Conservation (phyloP, 2,797 vertebrate genomes). For the Heterohyrax brucei region DNA sequence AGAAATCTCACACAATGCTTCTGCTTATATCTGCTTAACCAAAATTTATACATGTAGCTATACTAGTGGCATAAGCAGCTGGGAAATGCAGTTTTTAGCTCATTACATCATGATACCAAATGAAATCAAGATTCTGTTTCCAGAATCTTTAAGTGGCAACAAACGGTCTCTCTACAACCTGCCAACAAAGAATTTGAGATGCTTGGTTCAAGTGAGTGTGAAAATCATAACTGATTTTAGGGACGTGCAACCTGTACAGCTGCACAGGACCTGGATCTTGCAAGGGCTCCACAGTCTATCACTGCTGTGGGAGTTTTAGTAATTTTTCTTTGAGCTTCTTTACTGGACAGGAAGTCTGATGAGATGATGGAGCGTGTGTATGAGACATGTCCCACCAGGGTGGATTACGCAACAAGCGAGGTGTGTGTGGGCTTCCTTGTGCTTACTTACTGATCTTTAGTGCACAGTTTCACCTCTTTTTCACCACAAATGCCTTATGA, state of each 20-base stretch:
- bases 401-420: background rate
- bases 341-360: background rate
- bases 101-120: background rate
- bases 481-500: background rate
- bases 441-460: background rate
- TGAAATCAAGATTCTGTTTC: slow-evolving; percentile 17
- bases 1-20: background rate
- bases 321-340: background rate
- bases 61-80: background rate
- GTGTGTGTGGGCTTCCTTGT: background rate
- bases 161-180: background rate
- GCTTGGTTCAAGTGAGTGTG: background rate
- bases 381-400: background rate
- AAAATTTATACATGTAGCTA: background rate
- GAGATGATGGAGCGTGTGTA: background rate
- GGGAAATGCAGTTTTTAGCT: background rate
- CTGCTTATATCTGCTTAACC: background rate
- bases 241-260: background rate
- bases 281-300: background rate
- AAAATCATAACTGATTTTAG: too few species aligned
- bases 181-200: background rate
- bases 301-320: background rate
- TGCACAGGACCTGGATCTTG: background rate
- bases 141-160: background rate
- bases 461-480: background rate